Conservation (phyloP, 2,113 vertebrate species). For the Morone saxatilis region DNA sequence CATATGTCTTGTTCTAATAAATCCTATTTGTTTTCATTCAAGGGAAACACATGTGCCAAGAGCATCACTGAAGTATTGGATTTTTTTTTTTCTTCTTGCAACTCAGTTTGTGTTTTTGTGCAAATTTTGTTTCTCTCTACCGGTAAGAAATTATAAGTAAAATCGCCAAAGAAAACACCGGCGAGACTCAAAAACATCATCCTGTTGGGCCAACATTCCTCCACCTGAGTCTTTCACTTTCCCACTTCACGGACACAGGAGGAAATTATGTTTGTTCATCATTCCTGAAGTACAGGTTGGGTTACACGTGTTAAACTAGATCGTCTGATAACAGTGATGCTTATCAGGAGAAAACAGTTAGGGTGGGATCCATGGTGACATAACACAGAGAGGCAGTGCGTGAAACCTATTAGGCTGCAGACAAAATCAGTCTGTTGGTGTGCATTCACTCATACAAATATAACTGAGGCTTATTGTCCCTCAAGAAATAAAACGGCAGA, state of each 20-base stretch:
- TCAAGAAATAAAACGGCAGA: conserved; percentile 30
- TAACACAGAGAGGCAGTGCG: conserved; percentile 52
- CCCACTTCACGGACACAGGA: not conserved
- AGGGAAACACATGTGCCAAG: conserved; percentile 22
- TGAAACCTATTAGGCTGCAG: conserved; percentile 53
- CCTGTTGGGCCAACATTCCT: conserved; percentile 42
- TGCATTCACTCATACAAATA: conserved; percentile 67
- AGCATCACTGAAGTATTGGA: conserved; percentile 10
- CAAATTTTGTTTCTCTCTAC: conserved; percentile 31
- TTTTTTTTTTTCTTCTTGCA: conserved; percentile 4
- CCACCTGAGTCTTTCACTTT: conserved; percentile 4
- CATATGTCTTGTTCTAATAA: conserved; percentile 45
- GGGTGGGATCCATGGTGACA: conserved; percentile 47
- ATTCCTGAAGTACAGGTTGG: conserved; percentile 7
- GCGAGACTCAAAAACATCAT: conserved; percentile 34
- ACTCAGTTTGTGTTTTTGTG: conserved; percentile 26
- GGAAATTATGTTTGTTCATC: conserved; percentile 27
- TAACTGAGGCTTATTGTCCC: conserved; percentile 64
- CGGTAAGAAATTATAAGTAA: conserved; percentile 13
- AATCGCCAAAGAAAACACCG: conserved; percentile 45
- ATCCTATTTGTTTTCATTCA: conserved; percentile 47
- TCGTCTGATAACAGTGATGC: conserved; percentile 11
- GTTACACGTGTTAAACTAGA: not conserved
- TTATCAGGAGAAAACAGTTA: conserved; percentile 41
- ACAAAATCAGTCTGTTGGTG: conserved; percentile 66